phyloP scores from a whole-genome alignment of 1,140 invertebrate genomes.

The Apis laboriosa region DNA sequence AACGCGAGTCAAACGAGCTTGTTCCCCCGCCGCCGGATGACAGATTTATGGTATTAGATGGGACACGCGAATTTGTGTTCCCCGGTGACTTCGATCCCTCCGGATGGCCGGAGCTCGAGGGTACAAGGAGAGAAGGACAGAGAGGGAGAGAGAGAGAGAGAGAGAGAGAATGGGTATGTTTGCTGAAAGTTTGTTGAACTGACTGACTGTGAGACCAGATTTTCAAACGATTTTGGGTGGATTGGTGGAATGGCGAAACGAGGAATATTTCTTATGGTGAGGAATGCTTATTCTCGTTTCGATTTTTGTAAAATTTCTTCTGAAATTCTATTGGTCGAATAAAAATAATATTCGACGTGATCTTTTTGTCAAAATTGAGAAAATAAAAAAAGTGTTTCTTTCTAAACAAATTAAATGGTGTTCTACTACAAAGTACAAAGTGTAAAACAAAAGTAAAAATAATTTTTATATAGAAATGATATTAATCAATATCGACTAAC shows the following conservation, averaged over 20 bases:
- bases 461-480: no score
- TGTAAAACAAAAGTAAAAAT: no score
- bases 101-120: not conserved
- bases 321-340: no score
- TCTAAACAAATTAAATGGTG: no score
- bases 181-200: slow-evolving; percentile 18
- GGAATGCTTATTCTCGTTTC: no score
- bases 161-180: slow-evolving; percentile 9
- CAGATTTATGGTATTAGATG: slow-evolving; percentile 54
- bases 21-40: slow-evolving; percentile 46
- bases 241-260: not conserved
- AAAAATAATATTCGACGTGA: no score
- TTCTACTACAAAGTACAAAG: no score
- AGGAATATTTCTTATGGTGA: not conserved
- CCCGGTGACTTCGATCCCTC: slow-evolving; percentile 31
- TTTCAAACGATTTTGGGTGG: not conserved
- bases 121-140: not conserved
- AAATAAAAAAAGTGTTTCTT: no score
- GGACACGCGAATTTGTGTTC: slow-evolving; percentile 53
- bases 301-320: no score
- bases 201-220: not conserved
- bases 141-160: no score
- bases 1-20: slow-evolving; percentile 49
- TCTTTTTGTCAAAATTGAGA: no score
- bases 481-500: no score